Percentiles rank a stretch among this genome's conserved stretches.
Conservation (phyloP, 1,140 invertebrate species). For the Drosophila subobscura region DNA sequence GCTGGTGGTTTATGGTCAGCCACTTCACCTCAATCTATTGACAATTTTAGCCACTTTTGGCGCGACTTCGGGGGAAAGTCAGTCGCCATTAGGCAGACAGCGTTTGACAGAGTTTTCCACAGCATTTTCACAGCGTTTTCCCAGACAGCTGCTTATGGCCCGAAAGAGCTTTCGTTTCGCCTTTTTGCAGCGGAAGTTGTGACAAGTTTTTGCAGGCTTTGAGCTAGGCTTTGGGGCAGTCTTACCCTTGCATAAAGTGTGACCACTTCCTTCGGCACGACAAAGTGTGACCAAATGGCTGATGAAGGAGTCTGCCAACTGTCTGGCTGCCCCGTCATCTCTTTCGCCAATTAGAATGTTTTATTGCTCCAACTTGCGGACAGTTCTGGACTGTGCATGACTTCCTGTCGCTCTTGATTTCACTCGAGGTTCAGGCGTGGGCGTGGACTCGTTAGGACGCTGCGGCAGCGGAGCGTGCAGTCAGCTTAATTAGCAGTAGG, state of each 20-base stretch:
- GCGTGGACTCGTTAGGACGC: constrained; percentile 6
- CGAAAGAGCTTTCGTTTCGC: constrained; percentile 10
- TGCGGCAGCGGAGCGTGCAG: constrained; percentile 54
- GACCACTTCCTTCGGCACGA: constrained; percentile 11
- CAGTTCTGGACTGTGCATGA: constrained; percentile 46
- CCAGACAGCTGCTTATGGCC: neutral
- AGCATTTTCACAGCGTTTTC: too few species aligned
- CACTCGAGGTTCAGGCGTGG: constrained; percentile 38
- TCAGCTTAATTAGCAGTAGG: constrained; percentile 63
- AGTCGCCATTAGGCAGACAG: constrained; percentile 52
- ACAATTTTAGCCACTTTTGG: constrained; percentile 75
- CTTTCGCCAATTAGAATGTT: constrained; percentile 67
- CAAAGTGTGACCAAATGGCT: constrained; percentile 19
- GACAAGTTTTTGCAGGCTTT: neutral
- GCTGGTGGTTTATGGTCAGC: constrained; percentile 33
- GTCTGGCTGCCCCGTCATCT: neutral
- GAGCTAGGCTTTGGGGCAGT: neutral
- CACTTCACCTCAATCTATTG: constrained; percentile 49
- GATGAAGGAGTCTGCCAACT: neutral
- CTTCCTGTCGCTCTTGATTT: constrained; percentile 68
- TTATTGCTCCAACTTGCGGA: constrained; percentile 34
- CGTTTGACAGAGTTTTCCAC: constrained; percentile 35
- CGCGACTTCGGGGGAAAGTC: constrained; percentile 73
- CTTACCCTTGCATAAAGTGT: constrained; percentile 1
- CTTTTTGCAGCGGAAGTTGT: constrained; percentile 14